Base-by-base conservation (phyloP, 2,113 vertebrate species). In the Rousettus leschenaultii region DNA sequence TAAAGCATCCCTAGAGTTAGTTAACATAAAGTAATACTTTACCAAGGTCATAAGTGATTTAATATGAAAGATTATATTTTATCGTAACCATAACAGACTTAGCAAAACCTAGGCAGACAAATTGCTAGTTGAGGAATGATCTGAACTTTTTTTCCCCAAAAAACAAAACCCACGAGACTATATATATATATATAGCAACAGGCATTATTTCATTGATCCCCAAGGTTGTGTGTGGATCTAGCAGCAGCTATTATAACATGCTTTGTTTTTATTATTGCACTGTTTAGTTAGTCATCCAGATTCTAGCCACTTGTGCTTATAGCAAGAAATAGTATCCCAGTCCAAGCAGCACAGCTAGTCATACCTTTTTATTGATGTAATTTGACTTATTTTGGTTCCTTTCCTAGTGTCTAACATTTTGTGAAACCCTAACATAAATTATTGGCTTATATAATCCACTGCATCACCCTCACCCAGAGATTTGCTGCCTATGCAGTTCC, bases 341-440 rank as follows among this genome's bases (percentile, higher is more conserved):
- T 95, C 85, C 80, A 97, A 97, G 96, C 97, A 97, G 97, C 97
- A 95, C 96, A 97, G 97, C 97, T 96, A 96, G 97, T 93, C 92
- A 89, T 97, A 95, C 97, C 71, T 96, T 98, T 98, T 98, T 97
- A 97, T 98, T 98, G 96, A 98, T 94, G 95, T 98, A 96, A 93
- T 97, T 97, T 84, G 82, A 95, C 97, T 97, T 96, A 89, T 33
- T 94, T 88, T 97, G 98, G 79, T 98, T 95, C 94, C 77, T 97
- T 79, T 98, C 96, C 96, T 95, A n/a, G 85, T 86, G 0, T 97
- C 97, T 97, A 98, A 96, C 96, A 86, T 96, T 96, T 92, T 97
- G 92, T 97, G 97, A 97, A 97, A 97, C 80, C 66, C 91, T 97
- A 73, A 48, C 78, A 96, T 94, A 96, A 97, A 97, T 96, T 66